phyloP scores from a whole-genome alignment of 2,888 invertebrate genomes.

The Clistopyga incitator region DNA sequence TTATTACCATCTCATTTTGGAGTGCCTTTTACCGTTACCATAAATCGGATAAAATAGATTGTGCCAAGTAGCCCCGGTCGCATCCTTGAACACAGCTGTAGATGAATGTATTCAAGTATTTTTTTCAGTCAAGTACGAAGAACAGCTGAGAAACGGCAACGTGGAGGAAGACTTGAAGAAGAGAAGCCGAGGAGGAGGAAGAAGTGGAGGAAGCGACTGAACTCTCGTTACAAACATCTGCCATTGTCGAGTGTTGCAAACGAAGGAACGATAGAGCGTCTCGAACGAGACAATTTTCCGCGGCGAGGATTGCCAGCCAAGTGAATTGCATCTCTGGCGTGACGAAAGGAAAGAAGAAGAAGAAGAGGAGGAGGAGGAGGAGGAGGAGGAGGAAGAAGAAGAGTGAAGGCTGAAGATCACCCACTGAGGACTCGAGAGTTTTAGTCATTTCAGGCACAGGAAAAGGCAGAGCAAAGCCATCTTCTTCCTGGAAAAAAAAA shows the following conservation, averaged over 20 bases:
- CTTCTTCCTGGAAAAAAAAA: neutral
- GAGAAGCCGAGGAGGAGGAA: neutral
- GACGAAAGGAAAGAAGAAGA: conserved; percentile 55
- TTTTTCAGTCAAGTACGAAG: conserved; percentile 28
- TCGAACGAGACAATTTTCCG: conserved; percentile 62
- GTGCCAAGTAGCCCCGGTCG: neutral
- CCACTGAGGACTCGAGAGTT: conserved; percentile 38
- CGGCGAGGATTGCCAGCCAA: conserved; percentile 22
- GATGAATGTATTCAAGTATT: conserved; percentile 12
- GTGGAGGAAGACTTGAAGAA: neutral
- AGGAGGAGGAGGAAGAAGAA: conserved; percentile 16
- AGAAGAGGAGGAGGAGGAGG: conserved; percentile 17
- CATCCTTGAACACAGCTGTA: neutral
- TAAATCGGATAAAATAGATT: neutral
- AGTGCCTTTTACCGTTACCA: neutral
- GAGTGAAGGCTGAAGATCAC: conserved; percentile 24
- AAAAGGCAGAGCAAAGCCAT: conserved; percentile 5
- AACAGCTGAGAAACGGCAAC: conserved; percentile 35
- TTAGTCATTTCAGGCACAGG: conserved; percentile 30
- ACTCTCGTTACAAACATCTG: conserved; percentile 47
- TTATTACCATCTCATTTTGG: neutral
- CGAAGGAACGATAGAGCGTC: conserved; percentile 58
- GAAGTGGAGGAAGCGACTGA: neutral
- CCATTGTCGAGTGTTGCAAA: conserved; percentile 47
- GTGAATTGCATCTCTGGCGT: conserved; percentile 59